These are phyloP conservation scores for Aricia artaxerxes DNA, from an alignment of 2,888 invertebrate genomes.

Conservation along the genomic window DNA sequence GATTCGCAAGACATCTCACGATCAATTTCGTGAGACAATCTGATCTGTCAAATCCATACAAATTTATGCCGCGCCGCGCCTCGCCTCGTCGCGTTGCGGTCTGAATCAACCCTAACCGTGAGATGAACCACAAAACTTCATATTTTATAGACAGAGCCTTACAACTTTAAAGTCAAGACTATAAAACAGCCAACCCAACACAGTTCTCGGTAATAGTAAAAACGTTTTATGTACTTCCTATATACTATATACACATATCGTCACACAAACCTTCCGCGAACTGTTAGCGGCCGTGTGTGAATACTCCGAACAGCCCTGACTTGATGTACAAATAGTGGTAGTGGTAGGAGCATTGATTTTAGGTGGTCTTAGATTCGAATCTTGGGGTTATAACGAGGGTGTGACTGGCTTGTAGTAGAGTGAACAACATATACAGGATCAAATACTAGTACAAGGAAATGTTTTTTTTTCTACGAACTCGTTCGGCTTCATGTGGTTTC, in stretches of 20 bases:
- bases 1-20: too few relatives aligned
- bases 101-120: too few relatives aligned
- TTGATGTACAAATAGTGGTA: background rate
- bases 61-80: too few relatives aligned
- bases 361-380: background rate
- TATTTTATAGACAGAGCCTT: background rate
- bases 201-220: constrained; percentile 1
- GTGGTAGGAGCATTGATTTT: background rate
- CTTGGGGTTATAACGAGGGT: background rate
- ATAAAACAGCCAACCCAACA: background rate
- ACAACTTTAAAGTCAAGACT: background rate
- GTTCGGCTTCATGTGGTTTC: too few relatives aligned
- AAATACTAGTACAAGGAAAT: too few relatives aligned
- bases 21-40: too few relatives aligned
- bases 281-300: constrained; percentile 60
- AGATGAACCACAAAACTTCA: background rate
- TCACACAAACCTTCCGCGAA: constrained; percentile 52
- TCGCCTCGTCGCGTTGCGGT: too few relatives aligned
- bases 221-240: background rate
- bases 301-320: constrained; percentile 31
- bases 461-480: too few relatives aligned
- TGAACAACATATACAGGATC: too few relatives aligned
- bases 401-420: too few relatives aligned
- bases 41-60: too few relatives aligned
- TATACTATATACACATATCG: constrained; percentile 36